Evolutionary conservation across 2,888 invertebrate species (phyloP), one percentile per base, ranked within the genome.

Genomic region (Busseola fusca): DNA sequence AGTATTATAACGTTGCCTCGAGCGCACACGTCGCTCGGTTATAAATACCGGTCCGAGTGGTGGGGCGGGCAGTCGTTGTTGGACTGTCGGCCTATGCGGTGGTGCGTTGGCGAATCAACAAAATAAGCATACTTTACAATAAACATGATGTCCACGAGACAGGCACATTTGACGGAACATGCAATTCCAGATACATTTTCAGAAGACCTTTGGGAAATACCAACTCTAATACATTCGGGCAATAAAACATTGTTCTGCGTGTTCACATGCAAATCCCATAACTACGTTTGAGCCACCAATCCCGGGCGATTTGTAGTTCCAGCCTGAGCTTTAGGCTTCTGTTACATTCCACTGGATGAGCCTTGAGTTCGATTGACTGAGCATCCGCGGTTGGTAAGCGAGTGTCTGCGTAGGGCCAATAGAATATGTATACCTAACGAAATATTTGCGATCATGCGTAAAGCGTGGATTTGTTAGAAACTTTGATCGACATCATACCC

Each of bases 241-340:
- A 90, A 92, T 93, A 92, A 93, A 93, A 94, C 92, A 92, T 91
- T 91, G 93, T 92, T 92, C 89, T 88, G 87, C 91, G 88, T 91
- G 91, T 91, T 91, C 84, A 88, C 90, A 92, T 92, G 92, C 92
- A 93, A 93, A 93, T 93, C 91, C 91, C 88, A 90, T 91, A 91
- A 92, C 91, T 90, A 90, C 90, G 83, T 89, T 90, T 89, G 92
- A 91, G 90, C 88, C 85, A 72, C 74, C 78, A 81, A 81, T 89
- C 91, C 89, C 91, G 63, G 37, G 87, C 81, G 92, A 88, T 88
- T 88, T 90, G 90, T 91, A 88, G 90, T 89, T 88, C 84, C 83
- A 84, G 78, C 76, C 78, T 81, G 67, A 77, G 81, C 76, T 81
- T 74, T 72, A 74, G 77, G 68, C 71, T 78, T 69, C 72, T 72